Evolutionary conservation across 1,140 invertebrate species (phyloP), one percentile per base, ranked within the genome.

Genomic region (Calliopsis andreniformis): DNA sequence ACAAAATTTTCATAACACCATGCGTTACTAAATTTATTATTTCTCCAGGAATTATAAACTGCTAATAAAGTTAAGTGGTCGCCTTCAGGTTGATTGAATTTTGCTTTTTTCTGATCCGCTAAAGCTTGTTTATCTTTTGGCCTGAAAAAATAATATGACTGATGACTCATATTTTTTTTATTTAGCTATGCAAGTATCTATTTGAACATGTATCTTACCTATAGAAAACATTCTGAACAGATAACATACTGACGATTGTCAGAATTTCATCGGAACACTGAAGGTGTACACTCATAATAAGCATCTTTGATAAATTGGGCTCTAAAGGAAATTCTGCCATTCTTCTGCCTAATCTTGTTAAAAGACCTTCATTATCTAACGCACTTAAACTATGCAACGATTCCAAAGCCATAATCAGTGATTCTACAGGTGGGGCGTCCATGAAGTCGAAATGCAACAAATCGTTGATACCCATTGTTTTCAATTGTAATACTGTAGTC

Each of bases 1-100:
- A 99, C 98, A 92, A 99, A 99, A 92, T 99, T 99, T 90, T 99
- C 99, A 89, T 99, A 99, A 91, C 99, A 99, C 99, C 99, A 99
- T 0, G 98, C 97, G 90, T 98, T 99, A 1, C 97, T 98, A 91
- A 99, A 99, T 89, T 99, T 99, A 90, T 99, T 99, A 87, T 99
- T 99, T 88, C 98, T 98, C 99, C 99, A 99, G 28, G 98, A 98
- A 89, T 99, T 99, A 89, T 99, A 99, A 3, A 99, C 98, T 0
- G 98, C 97, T n/a, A 99, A 91, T 14, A 99, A 91, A 0, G 99
- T 99, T 8, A 99, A 93, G 93, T 99, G 99, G 92, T 99, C 99
- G 0, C 99, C 99, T 92, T 99, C 99, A 0, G 97, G 93, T 91
- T 99, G 99, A 93, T 99, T 99, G 87, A 99, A 99, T 92, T 99